These are phyloP conservation scores for Porites divaricata DNA, from an alignment of 92 coral and sea anemone species.

Conservation along the genomic window DNA sequence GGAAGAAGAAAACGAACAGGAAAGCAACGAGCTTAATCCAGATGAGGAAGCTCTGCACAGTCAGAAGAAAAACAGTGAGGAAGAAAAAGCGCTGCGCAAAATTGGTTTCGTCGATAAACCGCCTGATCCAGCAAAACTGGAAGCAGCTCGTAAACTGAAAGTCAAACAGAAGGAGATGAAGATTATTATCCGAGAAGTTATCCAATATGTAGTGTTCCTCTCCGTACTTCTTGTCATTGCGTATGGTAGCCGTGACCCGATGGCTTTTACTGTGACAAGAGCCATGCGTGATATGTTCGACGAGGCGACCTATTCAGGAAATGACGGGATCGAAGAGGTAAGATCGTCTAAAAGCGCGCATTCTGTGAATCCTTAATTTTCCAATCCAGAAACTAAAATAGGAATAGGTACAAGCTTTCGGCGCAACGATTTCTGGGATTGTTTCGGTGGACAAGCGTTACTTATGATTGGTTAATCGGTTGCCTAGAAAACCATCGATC, in stretches of 20 bases:
- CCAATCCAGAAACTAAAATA: too few species aligned
- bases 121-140: constrained; percentile 89
- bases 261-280: constrained; percentile 84
- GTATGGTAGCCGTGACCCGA: constrained; percentile 91
- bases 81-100: constrained; percentile 72
- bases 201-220: constrained; percentile 84
- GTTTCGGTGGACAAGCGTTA: too few species aligned
- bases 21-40: constrained; percentile 75
- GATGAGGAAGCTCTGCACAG: constrained; percentile 88
- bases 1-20: constrained; percentile 86
- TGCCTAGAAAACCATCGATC: too few species aligned
- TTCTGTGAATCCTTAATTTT: not conserved
- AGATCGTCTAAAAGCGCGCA: not conserved
- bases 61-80: constrained; percentile 68
- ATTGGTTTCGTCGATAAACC: constrained; percentile 91
- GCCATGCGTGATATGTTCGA: constrained; percentile 79
- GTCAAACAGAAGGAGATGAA: constrained; percentile 93
- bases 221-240: constrained; percentile 81
- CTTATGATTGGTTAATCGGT: too few species aligned
- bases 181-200: constrained; percentile 77
- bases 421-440: too few species aligned
- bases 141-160: constrained; percentile 75
- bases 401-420: too few species aligned
- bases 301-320: constrained; percentile 70
- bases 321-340: constrained; percentile 66